Conservation (phyloP, 2,888 invertebrate genomes). For the Sphaerophoria taeniata region DNA sequence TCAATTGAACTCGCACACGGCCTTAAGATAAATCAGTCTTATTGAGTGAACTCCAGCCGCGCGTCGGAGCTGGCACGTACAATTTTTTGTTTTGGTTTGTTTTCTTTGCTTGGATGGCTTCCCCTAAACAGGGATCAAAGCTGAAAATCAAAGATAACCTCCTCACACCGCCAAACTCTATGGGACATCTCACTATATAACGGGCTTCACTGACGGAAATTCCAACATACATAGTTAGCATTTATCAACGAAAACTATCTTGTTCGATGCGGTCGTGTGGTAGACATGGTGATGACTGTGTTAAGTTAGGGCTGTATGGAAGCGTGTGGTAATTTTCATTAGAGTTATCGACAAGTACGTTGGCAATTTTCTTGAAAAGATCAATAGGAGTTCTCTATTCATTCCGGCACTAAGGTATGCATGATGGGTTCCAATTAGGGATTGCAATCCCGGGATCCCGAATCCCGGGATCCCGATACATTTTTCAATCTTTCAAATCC, state of each 20-base stretch:
- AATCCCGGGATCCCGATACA: no score
- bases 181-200: slow-evolving; percentile 44
- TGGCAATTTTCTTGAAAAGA: slow-evolving; percentile 45
- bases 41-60: no score
- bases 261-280: slow-evolving; percentile 53
- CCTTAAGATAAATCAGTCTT: no score
- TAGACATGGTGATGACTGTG: neutral
- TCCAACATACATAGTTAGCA: slow-evolving; percentile 49
- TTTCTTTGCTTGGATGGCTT: slow-evolving; percentile 24
- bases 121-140: no score
- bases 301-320: no score
- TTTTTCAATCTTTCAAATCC: no score
- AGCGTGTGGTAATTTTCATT: neutral
- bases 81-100: no score
- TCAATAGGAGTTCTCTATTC: slow-evolving; percentile 59
- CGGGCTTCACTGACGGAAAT: slow-evolving; percentile 45
- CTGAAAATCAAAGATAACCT: slow-evolving; percentile 69
- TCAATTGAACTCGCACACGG: no score
- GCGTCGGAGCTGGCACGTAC: no score
- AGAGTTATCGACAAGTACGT: slow-evolving; percentile 61
- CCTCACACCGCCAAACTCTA: slow-evolving; percentile 30
- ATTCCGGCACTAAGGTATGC: slow-evolving; percentile 51
- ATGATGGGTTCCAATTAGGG: slow-evolving; percentile 49
- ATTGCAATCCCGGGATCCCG: no score
- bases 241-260: slow-evolving; percentile 66